Conservation (phyloP, 2,888 invertebrate genomes). For the Agonum fuliginosum region DNA sequence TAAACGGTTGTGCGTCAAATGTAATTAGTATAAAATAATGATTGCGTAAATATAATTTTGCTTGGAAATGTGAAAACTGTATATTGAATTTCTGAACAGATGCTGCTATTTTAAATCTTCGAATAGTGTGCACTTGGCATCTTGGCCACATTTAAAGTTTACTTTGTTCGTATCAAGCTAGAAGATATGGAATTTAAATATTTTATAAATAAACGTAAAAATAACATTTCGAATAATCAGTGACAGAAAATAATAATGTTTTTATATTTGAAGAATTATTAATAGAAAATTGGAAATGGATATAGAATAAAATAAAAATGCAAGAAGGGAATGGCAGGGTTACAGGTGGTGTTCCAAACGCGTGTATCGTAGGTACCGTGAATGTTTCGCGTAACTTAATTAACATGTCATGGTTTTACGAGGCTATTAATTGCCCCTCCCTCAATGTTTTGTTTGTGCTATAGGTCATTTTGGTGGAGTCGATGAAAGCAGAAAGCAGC, state of each 20-base stretch:
- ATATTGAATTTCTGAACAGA: constrained; percentile 42
- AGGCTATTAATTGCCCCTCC: constrained; percentile 22
- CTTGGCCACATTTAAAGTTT: constrained; percentile 54
- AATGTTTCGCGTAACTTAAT: constrained; percentile 19
- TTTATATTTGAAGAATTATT: not conserved
- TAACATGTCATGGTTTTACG: constrained; percentile 14
- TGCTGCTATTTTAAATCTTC: constrained; percentile 49
- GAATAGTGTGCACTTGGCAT: constrained; percentile 52
- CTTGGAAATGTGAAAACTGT: constrained; percentile 24
- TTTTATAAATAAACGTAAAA: constrained; percentile 4
- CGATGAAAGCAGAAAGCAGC: not conserved
- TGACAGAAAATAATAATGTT: constrained; percentile 1
- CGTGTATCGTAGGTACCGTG: not conserved
- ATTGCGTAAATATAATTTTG: constrained; percentile 34
- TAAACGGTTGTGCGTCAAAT: constrained; percentile 12
- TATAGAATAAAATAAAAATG: not conserved
- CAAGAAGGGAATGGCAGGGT: not conserved
- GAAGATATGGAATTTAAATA: not conserved
- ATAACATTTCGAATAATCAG: not conserved
- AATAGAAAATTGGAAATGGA: not conserved
- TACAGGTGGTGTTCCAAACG: constrained; percentile 16
- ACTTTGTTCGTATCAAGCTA: constrained; percentile 42
- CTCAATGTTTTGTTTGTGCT: constrained; percentile 28
- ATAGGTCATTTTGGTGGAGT: constrained; percentile 14
- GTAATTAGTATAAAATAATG: constrained; percentile 13